Base-by-base conservation (phyloP, 2,113 vertebrate genomes). In the Crotophaga sulcirostris region DNA sequence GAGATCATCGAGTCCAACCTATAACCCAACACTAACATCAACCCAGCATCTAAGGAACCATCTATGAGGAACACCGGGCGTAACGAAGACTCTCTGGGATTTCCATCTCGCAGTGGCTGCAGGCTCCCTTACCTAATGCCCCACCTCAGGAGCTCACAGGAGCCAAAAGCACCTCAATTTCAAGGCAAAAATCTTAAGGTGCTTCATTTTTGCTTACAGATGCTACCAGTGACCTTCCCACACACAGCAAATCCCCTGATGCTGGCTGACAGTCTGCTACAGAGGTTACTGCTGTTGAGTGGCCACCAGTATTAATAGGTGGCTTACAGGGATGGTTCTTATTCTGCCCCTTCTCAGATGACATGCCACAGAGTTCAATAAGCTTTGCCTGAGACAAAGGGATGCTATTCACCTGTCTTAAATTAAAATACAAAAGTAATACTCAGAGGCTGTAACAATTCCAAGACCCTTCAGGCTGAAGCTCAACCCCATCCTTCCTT, bases 241-340 rank as follows among this genome's bases (percentile, higher is more conserved):
- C 8, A 47, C 12, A 0, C 16, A 13, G 19, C 4, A 16, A 58
- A 18, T 16, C 11, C 42, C 21, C 20, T 1, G 4, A 0, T 17
- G 10, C 44, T 5, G 79, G 51, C 84, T 1, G 7, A 6, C 8
- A 31, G 74, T 20, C 68, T 9, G 55, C 49, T 58, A 13, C 45
- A 60, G 38, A 38, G 72, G 60, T 51, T 58, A 12, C 45, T 26
- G 70, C 45, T 70, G 5, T 8, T 0, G 44, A 62, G 62, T 76
- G 38, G 73, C 15, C 74, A 34, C 44, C 67, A 21, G 28, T 21
- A 47, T n/a, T 8, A 5, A 58, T 4, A 62, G 25, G 8, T 24
- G 73, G 62, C 11, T 83, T 23, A n/a, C 0, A 17, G 79, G 14
- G 67, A 77, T 0, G 1, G 14, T 72, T 67, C 34, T 52, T 4